Conservation (phyloP, 2,113 vertebrate genomes). For the Anoplopoma fimbria region DNA sequence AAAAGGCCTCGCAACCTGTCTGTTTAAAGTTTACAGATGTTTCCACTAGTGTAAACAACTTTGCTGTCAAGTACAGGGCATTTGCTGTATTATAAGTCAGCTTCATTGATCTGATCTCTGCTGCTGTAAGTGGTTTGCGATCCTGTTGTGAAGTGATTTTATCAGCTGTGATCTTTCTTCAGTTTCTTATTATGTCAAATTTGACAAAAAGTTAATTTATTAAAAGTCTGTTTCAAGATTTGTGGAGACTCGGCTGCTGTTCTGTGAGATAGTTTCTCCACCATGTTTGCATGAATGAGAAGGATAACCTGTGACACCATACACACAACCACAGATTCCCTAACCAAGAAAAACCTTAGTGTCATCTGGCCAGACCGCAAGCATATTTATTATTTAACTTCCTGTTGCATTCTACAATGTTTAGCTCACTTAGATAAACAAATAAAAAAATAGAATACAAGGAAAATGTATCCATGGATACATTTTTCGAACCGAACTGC, state of each 20-base stretch:
- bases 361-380: constrained; percentile 37
- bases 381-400: too few relatives aligned
- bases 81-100: background rate
- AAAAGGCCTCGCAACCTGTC: background rate
- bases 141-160: background rate
- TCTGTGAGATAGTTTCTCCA: constrained; percentile 12
- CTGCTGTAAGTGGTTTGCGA: background rate
- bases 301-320: constrained; percentile 17
- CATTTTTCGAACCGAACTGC: too few relatives aligned
- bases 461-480: background rate
- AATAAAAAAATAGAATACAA: background rate
- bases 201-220: too few relatives aligned
- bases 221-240: constrained; percentile 44
- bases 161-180: too few relatives aligned
- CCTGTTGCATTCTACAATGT: too few relatives aligned
- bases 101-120: background rate
- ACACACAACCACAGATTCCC: constrained; percentile 23
- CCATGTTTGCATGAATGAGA: constrained; percentile 14
- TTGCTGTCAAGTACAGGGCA: background rate
- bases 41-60: constrained; percentile 16
- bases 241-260: constrained; percentile 24
- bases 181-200: too few relatives aligned
- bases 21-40: constrained; percentile 32
- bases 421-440: background rate
- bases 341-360: constrained; percentile 25